Evolutionary conservation across 2,888 invertebrate genomes (phyloP).

Genomic region (Troides aeacus): DNA sequence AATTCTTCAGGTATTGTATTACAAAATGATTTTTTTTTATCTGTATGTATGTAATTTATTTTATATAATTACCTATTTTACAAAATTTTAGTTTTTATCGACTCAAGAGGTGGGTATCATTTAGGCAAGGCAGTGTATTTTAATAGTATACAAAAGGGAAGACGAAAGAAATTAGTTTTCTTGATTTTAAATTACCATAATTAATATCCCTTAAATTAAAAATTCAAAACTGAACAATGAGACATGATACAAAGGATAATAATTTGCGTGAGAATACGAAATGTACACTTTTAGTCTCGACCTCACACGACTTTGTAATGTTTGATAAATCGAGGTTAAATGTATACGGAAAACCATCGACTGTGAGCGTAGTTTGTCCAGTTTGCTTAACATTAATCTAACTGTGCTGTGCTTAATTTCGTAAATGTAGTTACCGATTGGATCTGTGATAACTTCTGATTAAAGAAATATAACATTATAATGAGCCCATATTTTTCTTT

Average conservation of each 20-base stretch:
- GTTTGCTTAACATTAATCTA: conserved; percentile 6
- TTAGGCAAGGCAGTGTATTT: no score
- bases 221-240: not conserved
- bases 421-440: not conserved
- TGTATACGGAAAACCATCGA: conserved; percentile 36
- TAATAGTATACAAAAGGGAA: not conserved
- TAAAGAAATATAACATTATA: no score
- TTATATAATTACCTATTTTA: no score
- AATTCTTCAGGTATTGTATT: no score
- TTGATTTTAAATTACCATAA: not conserved
- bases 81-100: no score
- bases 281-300: conserved; percentile 3
- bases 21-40: no score
- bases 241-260: not conserved
- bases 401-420: not conserved
- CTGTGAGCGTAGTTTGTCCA: conserved; percentile 29
- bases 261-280: conserved; percentile 3
- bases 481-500: no score
- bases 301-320: conserved; percentile 27
- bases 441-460: no score
- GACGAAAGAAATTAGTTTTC: not conserved
- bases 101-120: no score
- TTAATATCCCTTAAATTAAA: not conserved
- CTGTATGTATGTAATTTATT: no score
- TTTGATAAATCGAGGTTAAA: conserved; percentile 42